phyloP scores from a whole-genome alignment of 2,888 invertebrate species.

The Sphaerophoria rueppellii region DNA sequence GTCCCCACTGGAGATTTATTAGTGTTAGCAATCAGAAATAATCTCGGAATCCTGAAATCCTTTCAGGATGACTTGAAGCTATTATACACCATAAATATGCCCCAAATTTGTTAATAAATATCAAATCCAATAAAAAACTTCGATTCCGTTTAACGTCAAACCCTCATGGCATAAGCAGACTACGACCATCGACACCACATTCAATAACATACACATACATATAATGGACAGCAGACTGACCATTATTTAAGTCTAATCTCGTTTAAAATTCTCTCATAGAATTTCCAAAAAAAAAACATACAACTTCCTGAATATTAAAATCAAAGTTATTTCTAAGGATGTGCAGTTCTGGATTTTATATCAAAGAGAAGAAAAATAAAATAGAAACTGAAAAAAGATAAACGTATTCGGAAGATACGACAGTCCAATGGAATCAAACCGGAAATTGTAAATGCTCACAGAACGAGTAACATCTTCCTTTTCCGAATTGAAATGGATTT shows the following conservation, averaged over 20 bases:
- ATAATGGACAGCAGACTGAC: background rate
- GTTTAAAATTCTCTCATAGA: constrained; percentile 14
- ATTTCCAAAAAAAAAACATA: constrained; percentile 24
- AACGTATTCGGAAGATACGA: constrained; percentile 30
- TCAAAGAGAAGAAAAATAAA: background rate
- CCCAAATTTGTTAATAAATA: too few relatives aligned
- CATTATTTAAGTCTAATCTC: background rate
- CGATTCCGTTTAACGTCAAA: too few relatives aligned
- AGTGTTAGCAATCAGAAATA: too few relatives aligned
- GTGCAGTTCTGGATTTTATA: constrained; percentile 13
- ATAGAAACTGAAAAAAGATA: background rate
- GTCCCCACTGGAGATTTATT: background rate
- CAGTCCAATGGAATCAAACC: constrained; percentile 30
- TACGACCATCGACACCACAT: too few relatives aligned
- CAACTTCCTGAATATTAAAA: constrained; percentile 38
- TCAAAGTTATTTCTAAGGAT: constrained; percentile 24
- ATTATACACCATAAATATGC: too few relatives aligned
- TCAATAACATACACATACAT: background rate
- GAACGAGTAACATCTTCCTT: constrained; percentile 54
- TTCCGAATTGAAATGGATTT: constrained; percentile 54
- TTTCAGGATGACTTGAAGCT: too few relatives aligned
- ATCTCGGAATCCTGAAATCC: too few relatives aligned
- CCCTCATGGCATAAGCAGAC: too few relatives aligned
- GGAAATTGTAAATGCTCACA: constrained; percentile 63
- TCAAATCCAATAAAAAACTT: too few relatives aligned